phyloP scores from a whole-genome alignment of 2,888 invertebrate species.

The Lucinisca nassula region DNA sequence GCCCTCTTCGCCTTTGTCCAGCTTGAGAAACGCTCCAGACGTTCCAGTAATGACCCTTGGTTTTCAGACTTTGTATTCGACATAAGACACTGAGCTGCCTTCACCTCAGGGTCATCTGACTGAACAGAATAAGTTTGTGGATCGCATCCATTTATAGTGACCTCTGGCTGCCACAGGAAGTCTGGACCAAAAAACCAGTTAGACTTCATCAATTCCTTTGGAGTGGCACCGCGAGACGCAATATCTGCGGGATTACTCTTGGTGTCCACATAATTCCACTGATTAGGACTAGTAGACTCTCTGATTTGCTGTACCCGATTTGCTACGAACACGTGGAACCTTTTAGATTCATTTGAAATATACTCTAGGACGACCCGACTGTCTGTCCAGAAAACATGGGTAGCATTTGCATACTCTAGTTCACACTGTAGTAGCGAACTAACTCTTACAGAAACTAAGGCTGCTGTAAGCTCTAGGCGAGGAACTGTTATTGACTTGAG shows the following conservation, averaged over 20 bases:
- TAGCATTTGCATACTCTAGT: not conserved
- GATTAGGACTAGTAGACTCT: conserved; percentile 18
- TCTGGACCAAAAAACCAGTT: conserved; percentile 38
- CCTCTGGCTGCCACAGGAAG: conserved; percentile 27
- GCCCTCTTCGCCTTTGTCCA: conserved; percentile 36
- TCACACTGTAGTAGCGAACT: conserved; percentile 12
- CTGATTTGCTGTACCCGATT: conserved; percentile 46
- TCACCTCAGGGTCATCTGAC: conserved; percentile 33
- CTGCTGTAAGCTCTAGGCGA: conserved; percentile 36
- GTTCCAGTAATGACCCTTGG: not conserved
- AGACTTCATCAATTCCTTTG: not conserved
- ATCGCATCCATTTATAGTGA: not conserved
- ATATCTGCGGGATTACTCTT: conserved; percentile 62
- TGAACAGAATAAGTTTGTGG: not conserved
- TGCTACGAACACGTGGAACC: conserved; percentile 56
- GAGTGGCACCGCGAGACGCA: conserved; percentile 52
- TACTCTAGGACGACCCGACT: conserved; percentile 18
- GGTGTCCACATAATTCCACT: conserved; percentile 42
- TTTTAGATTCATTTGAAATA: conserved; percentile 37
- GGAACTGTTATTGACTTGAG: conserved; percentile 32
- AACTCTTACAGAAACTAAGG: conserved; percentile 14
- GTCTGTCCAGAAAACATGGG: conserved; percentile 27
- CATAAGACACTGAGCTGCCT: not conserved
- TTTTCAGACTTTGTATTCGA: not conserved
- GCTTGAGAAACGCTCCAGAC: conserved; percentile 14